Base-by-base conservation (phyloP, 2,113 vertebrate genomes). In the Pteruthius melanotis region DNA sequence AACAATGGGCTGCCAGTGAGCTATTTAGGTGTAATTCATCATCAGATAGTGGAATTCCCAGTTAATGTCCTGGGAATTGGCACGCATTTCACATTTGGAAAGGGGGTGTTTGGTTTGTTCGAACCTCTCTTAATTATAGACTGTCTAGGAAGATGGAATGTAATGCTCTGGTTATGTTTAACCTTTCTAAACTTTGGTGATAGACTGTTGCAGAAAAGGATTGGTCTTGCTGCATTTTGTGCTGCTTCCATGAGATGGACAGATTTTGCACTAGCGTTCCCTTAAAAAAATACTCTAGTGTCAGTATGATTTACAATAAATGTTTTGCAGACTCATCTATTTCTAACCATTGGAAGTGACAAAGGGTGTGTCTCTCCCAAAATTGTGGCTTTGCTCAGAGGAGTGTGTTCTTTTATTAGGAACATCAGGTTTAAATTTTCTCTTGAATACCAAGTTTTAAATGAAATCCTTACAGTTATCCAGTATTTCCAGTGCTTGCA, bases 341-440 rank as follows among this genome's bases (percentile, higher is more conserved):
- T 97, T 94, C 90, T 92, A 83, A 56, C 77, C 47, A 35, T 61
- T 96, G 72, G 44, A 94, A 93, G 79, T 93, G 72, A 57, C 50
- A 94, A 65, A 85, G 65, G 71, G 61, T 61, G 80, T 89, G 40
- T 47, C 35, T 94, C 28, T 94, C 65, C 37, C 89, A 80, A 70
- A 93, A 89, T 88, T 66, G 70, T 9, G 31, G 44, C 56, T 76
- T 94, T 87, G 20, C 61, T 82, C 24, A 87, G 35, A 59, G 79
- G 76, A 93, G 76, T 44, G 40, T 83, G 45, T 77, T 86, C 52
- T 95, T 83, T 61, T 81, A 89, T 91, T 90, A 50, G 61, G 47
- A 95, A 89, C 92, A 96, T 89, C 21, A 53, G 87, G 65, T 84
- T 96, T 95, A 89, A 52, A 87, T 97, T 96, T 97, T 89, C 60